Base-by-base conservation (phyloP, 1,140 invertebrate species). In the Trichonephila clavata region DNA sequence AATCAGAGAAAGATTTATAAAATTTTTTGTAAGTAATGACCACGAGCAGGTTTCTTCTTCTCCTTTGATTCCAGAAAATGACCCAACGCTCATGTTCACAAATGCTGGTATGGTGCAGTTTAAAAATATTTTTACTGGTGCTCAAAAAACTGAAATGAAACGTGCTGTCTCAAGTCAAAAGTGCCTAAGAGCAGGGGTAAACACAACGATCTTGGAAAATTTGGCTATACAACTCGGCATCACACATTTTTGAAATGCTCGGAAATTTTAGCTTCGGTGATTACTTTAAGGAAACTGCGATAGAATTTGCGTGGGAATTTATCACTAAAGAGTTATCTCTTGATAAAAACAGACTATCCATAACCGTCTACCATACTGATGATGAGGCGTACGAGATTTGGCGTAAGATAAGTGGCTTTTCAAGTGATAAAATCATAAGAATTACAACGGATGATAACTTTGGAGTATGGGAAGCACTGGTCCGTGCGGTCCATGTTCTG, bases 241-340 rank as follows among this genome's bases (percentile, higher is more conserved):
- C 99, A 99, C 95, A 99, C 99, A 21, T 99, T 96, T 99, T 99
- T 96, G 99, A 99, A 96, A 99, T 99, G 99, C 96, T 99, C 8
- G 99, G 99, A 21, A 99, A 98, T 96, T 99, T 99, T 99, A 99
- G 99, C 0, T 99, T 99, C 97, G 98, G 97, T 80, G 97, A 99
- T 96, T 99, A 99, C 96, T 99, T 98, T 95, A 99, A 99, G 97
- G 98, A 98, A 83, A n/a, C n/a, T 7, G 93, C 60, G 81, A 94
- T 61, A 57, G 10, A 83, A 14, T 83, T 39, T 32, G 80, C 80
- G 8, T 83, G 80, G 80, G 3, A 32, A 32, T 32, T 32, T 32
- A 32, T 32, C 32, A 32, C 32, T 32, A 32, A 32, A 3, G 80
- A 83, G 21, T 10, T 83, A 83, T 32, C 80, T 32, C 24, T 43